Base-by-base conservation (phyloP, 2,888 invertebrate genomes). In the Trichogramma dendrolimi region DNA sequence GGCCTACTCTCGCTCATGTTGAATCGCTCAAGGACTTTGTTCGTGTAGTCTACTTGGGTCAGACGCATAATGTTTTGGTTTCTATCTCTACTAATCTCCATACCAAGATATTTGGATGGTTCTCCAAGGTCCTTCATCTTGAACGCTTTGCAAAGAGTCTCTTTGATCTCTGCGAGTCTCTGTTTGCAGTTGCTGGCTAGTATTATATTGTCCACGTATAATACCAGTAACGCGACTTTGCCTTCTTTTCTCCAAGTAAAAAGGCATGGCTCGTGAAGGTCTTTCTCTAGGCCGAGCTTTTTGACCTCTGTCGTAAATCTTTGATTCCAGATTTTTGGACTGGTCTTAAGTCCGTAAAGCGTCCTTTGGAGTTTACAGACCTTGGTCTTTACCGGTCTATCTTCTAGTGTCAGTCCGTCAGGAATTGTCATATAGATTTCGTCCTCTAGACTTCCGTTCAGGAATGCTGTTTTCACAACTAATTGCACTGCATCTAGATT, bases 51-150 rank as follows among this genome's bases (percentile, higher is more conserved):
- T 59, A 47, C 48, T 41, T 59, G 41, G 8, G 41, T 48, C 2
- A 59, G 6, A 6, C 8, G 47, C 10, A 59, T 40, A 14, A 14
- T 42, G 5, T 27, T 14, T 10, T 54, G 47, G 8, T 47, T 43
- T 48, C 56, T 38, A 11, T 11, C 14, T 27, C 50, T 10, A 2
- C 41, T 60, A n/a, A 68, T 55, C 27, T 40, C 11, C 10, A 67
- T 67, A 52, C 61, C 67, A 42, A 67, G 59, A 47, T 64, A 67
- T 14, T 60, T 43, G 55, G 62, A 65, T 27, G 67, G 65, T 38
- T 55, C 53, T 51, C 67, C 67, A 14, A 67, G 11, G 38, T 62
- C 60, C 8, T 57, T 65, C 40, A 68, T 64, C 63, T 67, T 49
- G 49, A 67, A 68, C 58, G 64, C 63, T n/a, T 53, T 55, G 46